phyloP scores from a whole-genome alignment of 1,140 invertebrate species.

The Galleria mellonella region DNA sequence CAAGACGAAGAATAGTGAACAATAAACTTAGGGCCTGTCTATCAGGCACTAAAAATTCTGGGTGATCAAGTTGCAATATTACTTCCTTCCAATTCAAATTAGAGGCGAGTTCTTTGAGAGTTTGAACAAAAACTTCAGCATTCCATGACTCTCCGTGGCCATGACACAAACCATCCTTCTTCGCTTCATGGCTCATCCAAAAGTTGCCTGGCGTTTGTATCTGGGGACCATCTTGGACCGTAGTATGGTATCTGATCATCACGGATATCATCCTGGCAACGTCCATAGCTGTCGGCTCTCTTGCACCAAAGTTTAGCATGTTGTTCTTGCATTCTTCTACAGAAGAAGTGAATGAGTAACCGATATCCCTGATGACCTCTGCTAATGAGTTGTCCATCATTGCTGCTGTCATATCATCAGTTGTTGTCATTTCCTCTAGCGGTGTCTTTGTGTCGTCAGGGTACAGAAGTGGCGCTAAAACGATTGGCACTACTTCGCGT shows the following conservation, averaged over 20 bases:
- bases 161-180: slow-evolving; percentile 55
- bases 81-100: slow-evolving; percentile 95
- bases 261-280: slow-evolving; percentile 89
- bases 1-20: slow-evolving; percentile 86
- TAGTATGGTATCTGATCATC: slow-evolving; percentile 89
- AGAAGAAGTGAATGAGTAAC: slow-evolving; percentile 89
- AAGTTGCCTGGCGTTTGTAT: slow-evolving; percentile 79
- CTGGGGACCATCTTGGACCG: slow-evolving; percentile 79
- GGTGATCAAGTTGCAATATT: slow-evolving; percentile 91
- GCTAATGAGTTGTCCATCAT: slow-evolving; percentile 84
- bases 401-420: slow-evolving; percentile 72
- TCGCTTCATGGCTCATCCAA: slow-evolving; percentile 73
- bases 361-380: slow-evolving; percentile 92
- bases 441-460: slow-evolving; percentile 84
- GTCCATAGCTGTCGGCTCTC: slow-evolving; percentile 85
- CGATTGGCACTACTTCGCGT: slow-evolving; percentile 88
- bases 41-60: slow-evolving; percentile 91
- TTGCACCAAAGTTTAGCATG: slow-evolving; percentile 82
- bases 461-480: slow-evolving; percentile 91
- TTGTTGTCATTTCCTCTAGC: slow-evolving; percentile 74
- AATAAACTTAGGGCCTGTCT: slow-evolving; percentile 87
- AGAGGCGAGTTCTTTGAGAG: slow-evolving; percentile 90
- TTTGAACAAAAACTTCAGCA: slow-evolving; percentile 93
- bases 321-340: slow-evolving; percentile 92
- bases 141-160: slow-evolving; percentile 84